These are phyloP conservation scores for Nesidiocoris tenuis DNA, from an alignment of 2,888 invertebrate species.

Conservation along the genomic window DNA sequence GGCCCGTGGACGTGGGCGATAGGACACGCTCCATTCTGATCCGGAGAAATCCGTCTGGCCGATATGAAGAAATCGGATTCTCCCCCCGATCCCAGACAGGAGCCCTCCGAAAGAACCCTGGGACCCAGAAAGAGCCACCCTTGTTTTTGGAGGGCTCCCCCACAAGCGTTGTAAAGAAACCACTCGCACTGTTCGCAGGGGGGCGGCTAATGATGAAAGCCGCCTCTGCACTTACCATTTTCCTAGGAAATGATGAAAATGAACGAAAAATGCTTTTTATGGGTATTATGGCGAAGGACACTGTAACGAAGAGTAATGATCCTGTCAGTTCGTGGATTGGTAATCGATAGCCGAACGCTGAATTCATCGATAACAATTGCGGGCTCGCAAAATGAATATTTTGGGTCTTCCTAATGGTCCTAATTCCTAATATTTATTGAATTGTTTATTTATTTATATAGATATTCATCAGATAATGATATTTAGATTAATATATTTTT, in stretches of 20 bases:
- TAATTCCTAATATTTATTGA: too few relatives aligned
- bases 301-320: constrained; percentile 35
- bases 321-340: neutral
- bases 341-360: too few relatives aligned
- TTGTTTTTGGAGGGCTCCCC: neutral
- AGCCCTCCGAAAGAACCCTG: too few relatives aligned
- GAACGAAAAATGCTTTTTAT: constrained; percentile 38
- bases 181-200: neutral
- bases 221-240: neutral
- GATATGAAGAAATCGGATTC: neutral
- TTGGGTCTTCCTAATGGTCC: too few relatives aligned
- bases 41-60: neutral
- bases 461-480: too few relatives aligned
- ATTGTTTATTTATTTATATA: too few relatives aligned
- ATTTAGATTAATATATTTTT: too few relatives aligned
- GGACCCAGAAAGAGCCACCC: too few relatives aligned
- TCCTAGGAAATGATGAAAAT: constrained; percentile 28
- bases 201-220: constrained; percentile 5
- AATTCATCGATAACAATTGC: too few relatives aligned
- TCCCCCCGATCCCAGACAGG: neutral
- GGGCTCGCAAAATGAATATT: too few relatives aligned
- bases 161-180: neutral
- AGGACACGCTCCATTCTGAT: constrained; percentile 6
- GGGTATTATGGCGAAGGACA: constrained; percentile 22
- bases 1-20: constrained; percentile 11